Evolutionary conservation across 2,797 vertebrate genomes (phyloP), one percentile per base, ranked within the genome.

Genomic region (Coreius guichenoti): DNA sequence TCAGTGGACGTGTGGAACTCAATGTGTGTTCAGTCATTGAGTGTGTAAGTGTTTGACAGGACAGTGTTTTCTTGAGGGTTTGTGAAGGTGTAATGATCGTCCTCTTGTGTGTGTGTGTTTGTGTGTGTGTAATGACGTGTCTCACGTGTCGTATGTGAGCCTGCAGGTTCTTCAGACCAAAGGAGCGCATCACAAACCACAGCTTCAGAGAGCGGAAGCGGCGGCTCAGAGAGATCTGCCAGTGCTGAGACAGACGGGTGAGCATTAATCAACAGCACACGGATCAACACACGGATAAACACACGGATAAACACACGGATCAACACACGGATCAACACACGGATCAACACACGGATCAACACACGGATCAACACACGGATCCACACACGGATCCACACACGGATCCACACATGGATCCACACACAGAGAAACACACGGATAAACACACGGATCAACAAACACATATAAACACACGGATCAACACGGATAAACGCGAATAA

Each of bases 171-270:
- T 96, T 98, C 92, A 99, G 94, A 17, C 98, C 98, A 33, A 99
- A 99, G 0, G 96, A 96, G 13, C 98, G 98, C 92, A 99, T 95
- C 85, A 99, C 98, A 84, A 99, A 99, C 98, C 98, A 99, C 67
- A 99, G 95, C 91, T 99, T 99, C 76, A 99, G 90, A 8, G 98
- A 98, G 45, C 98, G 98, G 88, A 99, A 99, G 9, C 98, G 96
- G 3, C 97, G 95, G 80, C 98, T 99, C 84, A 99, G 94, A 1
- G 98, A 97, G 87, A 99, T 99, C 91, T 99, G 98, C 98, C 98
- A 99, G 83, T 99, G 96, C 98, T 99, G 76, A 58, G 8, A 58
- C 3, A 13, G 36, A 23, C 3, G 4, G 23, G 1, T 16, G 0
- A 80, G 2, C 8, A 6, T 13, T 58, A 0, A 43, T 72, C 16